A percentile compares a stretch with the other conserved stretches of the same genome.
Conservation (phyloP, 2,797 vertebrate genomes). For the Pitangus sulphuratus region DNA sequence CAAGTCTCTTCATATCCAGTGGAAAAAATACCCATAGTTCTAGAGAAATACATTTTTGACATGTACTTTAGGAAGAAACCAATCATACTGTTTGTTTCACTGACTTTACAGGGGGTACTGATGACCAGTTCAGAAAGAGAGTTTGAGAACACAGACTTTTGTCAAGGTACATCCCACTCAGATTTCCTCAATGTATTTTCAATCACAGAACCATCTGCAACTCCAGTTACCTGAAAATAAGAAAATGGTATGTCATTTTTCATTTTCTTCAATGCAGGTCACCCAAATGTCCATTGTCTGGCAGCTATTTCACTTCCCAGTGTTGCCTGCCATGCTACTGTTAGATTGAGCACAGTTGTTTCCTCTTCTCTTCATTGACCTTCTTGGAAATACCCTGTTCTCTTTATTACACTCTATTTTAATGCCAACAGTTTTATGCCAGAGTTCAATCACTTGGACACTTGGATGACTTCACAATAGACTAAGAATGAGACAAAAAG, state of each 20-base stretch:
- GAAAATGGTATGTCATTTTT: not conserved
- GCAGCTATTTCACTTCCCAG: not conserved
- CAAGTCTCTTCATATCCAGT: not conserved
- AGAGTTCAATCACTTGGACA: not conserved
- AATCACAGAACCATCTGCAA: not conserved
- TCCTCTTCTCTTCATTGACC: constrained; percentile 27
- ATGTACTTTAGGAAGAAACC: not conserved
- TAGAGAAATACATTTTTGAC: not conserved
- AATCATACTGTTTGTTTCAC: not conserved
- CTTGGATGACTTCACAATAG: not conserved
- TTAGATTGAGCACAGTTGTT: not conserved
- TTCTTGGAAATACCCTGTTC: not conserved
- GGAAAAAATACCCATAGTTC: not conserved
- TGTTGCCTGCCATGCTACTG: not conserved
- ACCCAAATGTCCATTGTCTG: not conserved
- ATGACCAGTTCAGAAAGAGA: not conserved
- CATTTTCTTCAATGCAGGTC: not conserved
- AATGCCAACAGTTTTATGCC: constrained; percentile 33
- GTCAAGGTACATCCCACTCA: not conserved
- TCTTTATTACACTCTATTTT: constrained; percentile 38
- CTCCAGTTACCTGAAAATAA: not conserved
- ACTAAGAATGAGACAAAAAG: not conserved
- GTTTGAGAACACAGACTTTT: not conserved
- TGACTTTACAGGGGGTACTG: not conserved
- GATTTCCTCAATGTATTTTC: not conserved